Evolutionary conservation across 1,140 invertebrate genomes (phyloP).

Genomic region (Drosophila miranda): DNA sequence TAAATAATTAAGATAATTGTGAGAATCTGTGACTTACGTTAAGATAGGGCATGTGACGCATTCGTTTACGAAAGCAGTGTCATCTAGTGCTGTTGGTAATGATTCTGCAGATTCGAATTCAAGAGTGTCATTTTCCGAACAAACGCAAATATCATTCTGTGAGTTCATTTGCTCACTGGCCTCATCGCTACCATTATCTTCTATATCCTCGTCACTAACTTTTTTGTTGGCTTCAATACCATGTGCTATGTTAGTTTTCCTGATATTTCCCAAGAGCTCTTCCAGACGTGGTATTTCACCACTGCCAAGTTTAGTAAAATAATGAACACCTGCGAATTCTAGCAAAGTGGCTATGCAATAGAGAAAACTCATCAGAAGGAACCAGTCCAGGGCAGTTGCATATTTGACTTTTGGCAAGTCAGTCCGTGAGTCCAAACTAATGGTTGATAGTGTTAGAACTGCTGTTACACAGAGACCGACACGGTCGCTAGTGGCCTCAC

Average conservation of each 20-base stretch:
- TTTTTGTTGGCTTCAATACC: conserved; percentile 27
- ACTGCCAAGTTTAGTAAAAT: conserved; percentile 95
- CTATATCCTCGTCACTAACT: conserved; percentile 27
- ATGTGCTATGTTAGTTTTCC: conserved; percentile 16
- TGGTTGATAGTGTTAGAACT: conserved; percentile 99
- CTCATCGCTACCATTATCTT: conserved; percentile 44
- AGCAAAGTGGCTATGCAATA: conserved; percentile 96
- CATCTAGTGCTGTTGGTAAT: conserved; percentile 37
- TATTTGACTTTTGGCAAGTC: conserved; percentile 96
- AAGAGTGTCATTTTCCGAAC: conserved; percentile 46
- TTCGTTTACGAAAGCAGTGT: conserved; percentile 80
- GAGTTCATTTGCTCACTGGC: conserved; percentile 58
- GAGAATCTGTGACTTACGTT: conserved; percentile 84
- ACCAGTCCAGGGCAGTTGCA: conserved; percentile 96
- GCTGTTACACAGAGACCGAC: conserved; percentile 95
- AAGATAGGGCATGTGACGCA: conserved; percentile 85
- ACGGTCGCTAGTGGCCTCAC: conserved; percentile 93
- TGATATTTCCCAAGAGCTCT: conserved; percentile 89
- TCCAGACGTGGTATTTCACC: conserved; percentile 91
- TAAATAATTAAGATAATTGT: too few species aligned
- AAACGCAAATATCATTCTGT: conserved; percentile 55
- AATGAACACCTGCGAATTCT: conserved; percentile 97
- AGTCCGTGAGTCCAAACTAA: conserved; percentile 95
- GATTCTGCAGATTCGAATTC: conserved; percentile 46
- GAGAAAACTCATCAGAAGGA: conserved; percentile 95